Evolutionary conservation across 2,113 vertebrate genomes (phyloP).

Genomic region (Nanorana parkeri): DNA sequence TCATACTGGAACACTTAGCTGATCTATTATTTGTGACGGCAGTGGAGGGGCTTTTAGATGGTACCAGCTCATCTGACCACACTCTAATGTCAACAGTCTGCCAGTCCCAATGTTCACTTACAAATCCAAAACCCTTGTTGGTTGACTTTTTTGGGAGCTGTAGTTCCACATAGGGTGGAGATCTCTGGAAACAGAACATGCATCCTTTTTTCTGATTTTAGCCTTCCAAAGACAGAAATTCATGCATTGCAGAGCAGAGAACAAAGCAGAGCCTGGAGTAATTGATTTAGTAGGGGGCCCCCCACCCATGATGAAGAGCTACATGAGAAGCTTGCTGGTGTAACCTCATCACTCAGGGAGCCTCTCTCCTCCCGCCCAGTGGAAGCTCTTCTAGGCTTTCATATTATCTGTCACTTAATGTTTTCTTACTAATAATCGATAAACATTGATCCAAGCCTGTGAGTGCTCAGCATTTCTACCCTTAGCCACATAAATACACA

Average conservation of each 20-base stretch:
- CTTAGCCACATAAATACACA: constrained; percentile 42
- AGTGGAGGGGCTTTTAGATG: no score
- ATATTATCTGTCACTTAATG: constrained; percentile 52
- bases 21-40: no score
- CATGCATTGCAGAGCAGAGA: background rate
- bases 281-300: constrained; percentile 15
- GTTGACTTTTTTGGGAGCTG: no score
- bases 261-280: constrained; percentile 4
- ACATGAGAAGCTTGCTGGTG: constrained; percentile 21
- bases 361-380: background rate
- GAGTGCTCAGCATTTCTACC: constrained; percentile 48
- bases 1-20: no score
- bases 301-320: background rate
- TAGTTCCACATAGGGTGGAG: no score
- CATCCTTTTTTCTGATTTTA: no score
- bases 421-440: constrained; percentile 57
- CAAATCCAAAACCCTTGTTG: no score
- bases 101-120: no score
- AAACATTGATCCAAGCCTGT: constrained; percentile 43
- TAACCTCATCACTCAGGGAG: constrained; percentile 28
- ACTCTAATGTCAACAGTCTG: no score
- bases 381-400: constrained; percentile 44
- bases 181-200: no score
- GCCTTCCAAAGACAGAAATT: background rate
- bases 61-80: no score